Percentiles rank a stretch among this genome's conserved stretches.
Evolutionary conservation across 2,113 vertebrate species (phyloP).

Genomic region (Peromyscus californicus): DNA sequence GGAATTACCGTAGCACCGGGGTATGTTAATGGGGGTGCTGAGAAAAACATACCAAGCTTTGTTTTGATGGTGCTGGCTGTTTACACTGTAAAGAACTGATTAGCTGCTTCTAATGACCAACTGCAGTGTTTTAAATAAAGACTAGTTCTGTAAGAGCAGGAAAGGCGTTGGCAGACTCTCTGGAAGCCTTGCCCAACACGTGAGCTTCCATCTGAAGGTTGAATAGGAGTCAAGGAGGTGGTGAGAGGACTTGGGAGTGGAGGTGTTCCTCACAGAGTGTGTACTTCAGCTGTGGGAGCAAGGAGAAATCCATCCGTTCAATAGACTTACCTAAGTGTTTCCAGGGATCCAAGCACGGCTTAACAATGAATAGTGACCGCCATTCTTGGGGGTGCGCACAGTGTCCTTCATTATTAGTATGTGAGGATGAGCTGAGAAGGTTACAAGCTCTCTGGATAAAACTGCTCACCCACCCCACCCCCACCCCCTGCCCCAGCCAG

Average conservation of each 20-base stretch:
- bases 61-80: neutral
- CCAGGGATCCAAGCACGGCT: neutral
- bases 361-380: neutral
- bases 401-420: neutral
- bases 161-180: neutral
- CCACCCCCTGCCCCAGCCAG: too few relatives aligned
- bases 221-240: neutral
- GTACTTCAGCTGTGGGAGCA: neutral
- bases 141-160: neutral
- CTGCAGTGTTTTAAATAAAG: neutral
- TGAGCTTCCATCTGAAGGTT: neutral
- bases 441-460: neutral
- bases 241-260: neutral
- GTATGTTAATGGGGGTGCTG: too few relatives aligned
- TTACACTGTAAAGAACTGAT: neutral
- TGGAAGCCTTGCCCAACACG: rapidly evolving
- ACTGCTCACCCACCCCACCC: neutral
- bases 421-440: neutral
- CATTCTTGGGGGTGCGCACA: rapidly evolving
- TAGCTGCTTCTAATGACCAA: neutral
- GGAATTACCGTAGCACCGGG: neutral
- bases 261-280: neutral
- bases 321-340: neutral
- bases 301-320: neutral
- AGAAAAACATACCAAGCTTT: neutral